Evolutionary conservation across 2,888 invertebrate species (phyloP).

Genomic region (Spilosoma lubricipeda): DNA sequence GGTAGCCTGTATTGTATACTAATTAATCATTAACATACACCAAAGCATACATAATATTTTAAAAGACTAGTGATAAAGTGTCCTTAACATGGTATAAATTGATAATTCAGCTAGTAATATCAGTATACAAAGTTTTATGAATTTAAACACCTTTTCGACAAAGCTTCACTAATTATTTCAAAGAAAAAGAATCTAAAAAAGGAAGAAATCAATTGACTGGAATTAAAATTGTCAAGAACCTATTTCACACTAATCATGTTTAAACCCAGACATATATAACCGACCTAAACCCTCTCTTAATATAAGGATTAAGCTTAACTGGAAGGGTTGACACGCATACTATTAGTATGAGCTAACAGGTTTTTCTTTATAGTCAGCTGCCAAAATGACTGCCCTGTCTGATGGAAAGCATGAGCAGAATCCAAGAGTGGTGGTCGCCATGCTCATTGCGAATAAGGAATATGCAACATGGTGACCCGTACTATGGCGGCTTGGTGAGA

Average conservation of each 20-base stretch:
- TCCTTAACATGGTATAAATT: not conserved
- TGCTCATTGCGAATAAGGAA: no score
- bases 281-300: not conserved
- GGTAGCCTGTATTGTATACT: slow-evolving; percentile 17
- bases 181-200: not conserved
- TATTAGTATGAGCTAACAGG: not conserved
- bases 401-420: no score
- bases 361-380: no score
- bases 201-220: not conserved
- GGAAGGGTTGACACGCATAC: no score
- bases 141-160: not conserved
- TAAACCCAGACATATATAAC: not conserved
- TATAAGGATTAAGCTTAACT: not conserved
- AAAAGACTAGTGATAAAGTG: not conserved
- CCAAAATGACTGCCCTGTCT: no score
- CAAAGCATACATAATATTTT: not conserved
- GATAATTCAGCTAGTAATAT: not conserved
- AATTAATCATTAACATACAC: slow-evolving; percentile 18
- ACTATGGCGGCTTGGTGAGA: no score
- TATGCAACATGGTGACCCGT: no score
- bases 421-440: no score
- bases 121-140: not conserved
- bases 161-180: not conserved
- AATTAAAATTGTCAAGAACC: not conserved
- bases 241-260: not conserved